Base-by-base conservation (phyloP, 2,113 vertebrate species). In the Clarias magur region DNA sequence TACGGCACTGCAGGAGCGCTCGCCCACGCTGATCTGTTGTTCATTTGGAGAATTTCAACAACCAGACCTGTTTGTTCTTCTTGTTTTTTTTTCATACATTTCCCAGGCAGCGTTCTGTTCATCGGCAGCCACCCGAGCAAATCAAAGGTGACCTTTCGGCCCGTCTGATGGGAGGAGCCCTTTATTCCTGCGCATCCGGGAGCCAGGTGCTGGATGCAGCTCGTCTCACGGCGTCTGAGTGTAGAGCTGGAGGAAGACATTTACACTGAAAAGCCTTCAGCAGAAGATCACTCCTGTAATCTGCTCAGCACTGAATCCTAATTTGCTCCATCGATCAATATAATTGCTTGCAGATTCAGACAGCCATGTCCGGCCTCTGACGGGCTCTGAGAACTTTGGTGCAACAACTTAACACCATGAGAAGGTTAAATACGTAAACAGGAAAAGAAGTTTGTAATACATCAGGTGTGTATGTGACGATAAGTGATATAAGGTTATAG, bases 61-160 rank as follows among this genome's bases (percentile, higher is more conserved):
- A 38, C 73, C 15, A 85, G 48, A 63, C 54, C 19, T 68, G 75
- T 80, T 86, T 80, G 48, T 56, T 79, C 76, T 53, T 65, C 19
- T 79, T 62, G 53, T 15, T 23, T 15, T 53, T 53, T 63, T 53
- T 48, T 53, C 23, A 75, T 27, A 90, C 70, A 84, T 62, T 76
- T 13, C 79, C 82, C 65, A 75, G 78, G 48, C 68, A 67, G 68
- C 57, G 53, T 48, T 62, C 42, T 82, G 79, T 75, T 78, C 42
- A 68, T 25, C 57, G 53, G 83, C 63, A 48, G 34, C 78, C 80
- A 81, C 79, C 16, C 38, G 59, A 25, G 81, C 10, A 27, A 89
- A 84, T 67, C 56, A 89, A 89, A 85, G 83, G 80, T 90, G 75
- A 90, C 87, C 89, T 88, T 88, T 89, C 23, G 0, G 56, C 67